A percentile compares a stretch with the other conserved stretches of the same genome.
Evolutionary conservation across 2,113 vertebrate species (phyloP).

Genomic region (Rhabdomys dilectus): DNA sequence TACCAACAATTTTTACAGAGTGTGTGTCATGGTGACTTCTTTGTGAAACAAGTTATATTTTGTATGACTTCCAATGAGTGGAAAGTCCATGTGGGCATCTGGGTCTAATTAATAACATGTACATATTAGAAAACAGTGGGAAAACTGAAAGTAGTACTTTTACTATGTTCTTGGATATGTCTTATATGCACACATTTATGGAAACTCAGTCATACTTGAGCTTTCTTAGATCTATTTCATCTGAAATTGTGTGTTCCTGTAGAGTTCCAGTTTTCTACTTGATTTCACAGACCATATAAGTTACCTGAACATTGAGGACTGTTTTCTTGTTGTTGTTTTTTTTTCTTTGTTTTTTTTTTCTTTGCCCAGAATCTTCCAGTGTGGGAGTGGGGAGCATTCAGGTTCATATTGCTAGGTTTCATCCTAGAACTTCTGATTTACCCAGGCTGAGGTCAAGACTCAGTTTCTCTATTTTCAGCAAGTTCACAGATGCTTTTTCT

Average conservation of each 20-base stretch:
- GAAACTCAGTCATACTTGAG: not conserved
- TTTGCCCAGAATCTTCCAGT: not conserved
- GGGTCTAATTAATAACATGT: not conserved
- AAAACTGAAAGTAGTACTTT: not conserved
- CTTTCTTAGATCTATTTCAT: not conserved
- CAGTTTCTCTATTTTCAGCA: conserved; percentile 14
- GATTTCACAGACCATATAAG: not conserved
- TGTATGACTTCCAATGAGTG: not conserved
- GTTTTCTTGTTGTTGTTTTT: not conserved
- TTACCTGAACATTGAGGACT: not conserved
- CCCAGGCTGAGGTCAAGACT: not conserved
- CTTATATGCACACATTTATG: not conserved
- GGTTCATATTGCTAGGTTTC: not conserved
- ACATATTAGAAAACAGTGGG: not conserved
- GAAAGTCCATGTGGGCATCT: not conserved
- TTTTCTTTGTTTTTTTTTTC: not conserved
- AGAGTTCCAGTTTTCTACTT: conserved; percentile 11
- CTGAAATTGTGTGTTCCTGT: not conserved
- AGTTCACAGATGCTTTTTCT: not conserved
- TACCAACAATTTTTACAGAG: not conserved
- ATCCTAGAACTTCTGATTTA: not conserved
- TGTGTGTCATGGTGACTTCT: not conserved
- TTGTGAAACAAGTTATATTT: not conserved
- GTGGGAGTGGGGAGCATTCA: not conserved
- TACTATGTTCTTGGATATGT: not conserved